Evolutionary conservation across 2,113 vertebrate species (phyloP).

Genomic region (Cochlearius cochlearius): DNA sequence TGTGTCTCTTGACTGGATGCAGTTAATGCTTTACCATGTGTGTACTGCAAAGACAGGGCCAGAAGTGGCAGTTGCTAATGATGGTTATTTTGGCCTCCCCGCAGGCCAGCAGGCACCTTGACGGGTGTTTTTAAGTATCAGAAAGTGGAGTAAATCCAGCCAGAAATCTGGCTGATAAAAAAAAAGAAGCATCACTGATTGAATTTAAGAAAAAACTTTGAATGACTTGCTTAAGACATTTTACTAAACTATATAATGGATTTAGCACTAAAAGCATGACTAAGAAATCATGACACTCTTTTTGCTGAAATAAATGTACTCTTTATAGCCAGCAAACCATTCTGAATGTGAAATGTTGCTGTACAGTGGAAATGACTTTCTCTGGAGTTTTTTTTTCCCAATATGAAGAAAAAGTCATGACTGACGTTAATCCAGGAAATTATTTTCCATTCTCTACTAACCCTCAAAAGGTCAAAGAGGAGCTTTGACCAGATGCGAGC

Average conservation of each 20-base stretch:
- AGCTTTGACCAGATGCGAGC: neutral
- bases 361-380: neutral
- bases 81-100: neutral
- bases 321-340: neutral
- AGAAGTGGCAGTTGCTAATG: neutral
- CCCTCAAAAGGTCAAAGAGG: neutral
- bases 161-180: neutral
- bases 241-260: neutral
- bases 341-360: neutral
- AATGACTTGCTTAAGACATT: neutral
- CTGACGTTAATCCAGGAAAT: neutral
- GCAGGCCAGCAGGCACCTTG: neutral
- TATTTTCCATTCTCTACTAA: constrained; percentile 4
- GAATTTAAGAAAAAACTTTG: neutral
- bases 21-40: neutral
- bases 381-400: neutral
- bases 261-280: neutral
- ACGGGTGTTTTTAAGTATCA: neutral
- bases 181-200: neutral
- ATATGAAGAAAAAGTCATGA: neutral
- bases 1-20: neutral
- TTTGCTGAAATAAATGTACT: neutral
- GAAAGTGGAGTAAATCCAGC: neutral
- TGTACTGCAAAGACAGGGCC: neutral
- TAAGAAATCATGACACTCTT: neutral